These are phyloP conservation scores for Myodes glareolus DNA, from an alignment of 2,113 vertebrate species.

Conservation along the genomic window DNA sequence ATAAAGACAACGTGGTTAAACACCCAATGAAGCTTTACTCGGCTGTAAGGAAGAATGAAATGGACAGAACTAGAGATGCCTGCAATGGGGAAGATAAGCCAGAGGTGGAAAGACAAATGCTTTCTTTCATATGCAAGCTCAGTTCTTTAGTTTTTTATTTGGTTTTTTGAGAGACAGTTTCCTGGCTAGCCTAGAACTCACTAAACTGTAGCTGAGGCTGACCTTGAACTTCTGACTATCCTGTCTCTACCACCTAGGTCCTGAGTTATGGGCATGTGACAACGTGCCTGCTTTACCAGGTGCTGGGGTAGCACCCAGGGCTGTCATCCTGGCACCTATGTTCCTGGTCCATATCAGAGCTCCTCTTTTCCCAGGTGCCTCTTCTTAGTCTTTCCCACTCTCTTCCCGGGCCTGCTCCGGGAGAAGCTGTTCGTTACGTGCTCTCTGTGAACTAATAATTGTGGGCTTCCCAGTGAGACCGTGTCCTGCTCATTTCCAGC, in stretches of 20 bases:
- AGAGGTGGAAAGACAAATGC: neutral
- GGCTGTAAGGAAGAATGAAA: neutral
- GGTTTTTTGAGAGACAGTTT: neutral
- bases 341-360: no score
- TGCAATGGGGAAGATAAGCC: neutral
- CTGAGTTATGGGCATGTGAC: neutral
- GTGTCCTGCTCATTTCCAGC: slow-evolving; percentile 39
- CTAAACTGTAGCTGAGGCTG: neutral
- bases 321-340: neutral
- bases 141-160: neutral
- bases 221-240: neutral
- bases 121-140: neutral
- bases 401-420: neutral
- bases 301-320: neutral
- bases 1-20: neutral
- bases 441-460: neutral
- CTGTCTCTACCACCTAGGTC: neutral
- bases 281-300: neutral
- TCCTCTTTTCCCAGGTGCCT: no score
- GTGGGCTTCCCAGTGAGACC: neutral
- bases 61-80: neutral
- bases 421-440: neutral
- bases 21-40: neutral
- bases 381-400: slow-evolving; percentile 1
- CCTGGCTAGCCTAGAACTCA: neutral